Base-by-base conservation (phyloP, 2,113 vertebrate genomes). In the Tyto alba region DNA sequence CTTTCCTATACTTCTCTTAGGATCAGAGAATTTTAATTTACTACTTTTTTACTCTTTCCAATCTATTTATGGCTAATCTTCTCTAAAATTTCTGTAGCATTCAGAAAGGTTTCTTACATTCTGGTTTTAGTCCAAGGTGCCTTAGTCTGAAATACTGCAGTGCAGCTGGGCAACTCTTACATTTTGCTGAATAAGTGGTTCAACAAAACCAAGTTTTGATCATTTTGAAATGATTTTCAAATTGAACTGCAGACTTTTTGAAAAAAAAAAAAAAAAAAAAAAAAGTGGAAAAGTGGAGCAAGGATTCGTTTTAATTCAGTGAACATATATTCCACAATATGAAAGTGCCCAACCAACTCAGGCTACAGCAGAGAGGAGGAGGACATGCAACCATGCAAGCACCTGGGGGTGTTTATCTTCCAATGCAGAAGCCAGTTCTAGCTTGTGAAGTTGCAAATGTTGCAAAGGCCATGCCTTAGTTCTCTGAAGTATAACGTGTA, bases 111-210 rank as follows among this genome's bases (percentile, higher is more conserved):
- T 89, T 73, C 78, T 89, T 76, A 29, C 48, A 83, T 76, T 79
- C 71, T 93, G 78, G 34, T 88, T 87, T 66, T 22, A 36, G 63
- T 89, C 88, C 91, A 94, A 94, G 62, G 55, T 94, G 85, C 63
- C 90, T 90, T 30, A 32, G 36, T 76, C 68, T 79, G 81, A 85
- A 95, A 83, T 32, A 41, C 89, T 75, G 85, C 89, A 95, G 52
- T 89, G 81, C 89, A 95, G 88, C 71, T 80, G 89, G 62, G 71
- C 36, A 89, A 2, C 38, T 74, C 64, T 36, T 23, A 36, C 2
- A 12, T 78, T 91, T 79, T 88, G 78, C 94, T 90, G 83, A 90
- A 52, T 48, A 95, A 93, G 50, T 41, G 26, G 16, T 55, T 64
- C 82, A 68, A 34, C 14, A 60, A 91, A 68, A 8, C 0, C 17